phyloP scores from a whole-genome alignment of 2,888 invertebrate species.

The Cataglyphis livida region DNA sequence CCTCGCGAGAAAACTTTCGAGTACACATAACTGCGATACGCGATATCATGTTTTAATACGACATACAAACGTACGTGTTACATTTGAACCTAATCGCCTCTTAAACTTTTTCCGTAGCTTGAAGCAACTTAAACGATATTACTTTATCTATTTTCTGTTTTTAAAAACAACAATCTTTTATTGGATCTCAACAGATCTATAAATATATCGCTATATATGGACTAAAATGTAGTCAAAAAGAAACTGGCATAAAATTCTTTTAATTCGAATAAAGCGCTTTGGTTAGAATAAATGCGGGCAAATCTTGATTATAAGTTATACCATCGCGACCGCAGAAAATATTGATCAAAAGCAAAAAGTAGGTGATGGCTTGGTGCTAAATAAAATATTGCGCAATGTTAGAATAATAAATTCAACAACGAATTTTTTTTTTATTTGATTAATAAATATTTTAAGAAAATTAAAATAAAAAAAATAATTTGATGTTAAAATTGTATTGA shows the following conservation, averaged over 20 bases:
- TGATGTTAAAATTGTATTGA: background rate
- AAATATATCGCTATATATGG: background rate
- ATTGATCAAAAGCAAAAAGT: conserved; percentile 33
- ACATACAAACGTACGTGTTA: conserved; percentile 1
- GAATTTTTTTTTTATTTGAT: background rate
- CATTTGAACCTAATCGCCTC: conserved; percentile 34
- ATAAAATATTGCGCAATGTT: background rate
- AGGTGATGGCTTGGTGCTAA: conserved; percentile 13
- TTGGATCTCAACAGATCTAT: background rate
- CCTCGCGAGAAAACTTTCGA: conserved; percentile 33
- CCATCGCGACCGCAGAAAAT: conserved; percentile 13
- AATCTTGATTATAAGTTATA: background rate
- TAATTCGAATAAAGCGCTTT: background rate
- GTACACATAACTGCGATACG: background rate
- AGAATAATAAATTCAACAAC: background rate
- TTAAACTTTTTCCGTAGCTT: conserved; percentile 5
- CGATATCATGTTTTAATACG: conserved; percentile 19
- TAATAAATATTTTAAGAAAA: background rate
- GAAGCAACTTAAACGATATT: conserved; percentile 1
- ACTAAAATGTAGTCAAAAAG: background rate
- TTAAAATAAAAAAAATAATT: background rate
- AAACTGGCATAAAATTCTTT: background rate
- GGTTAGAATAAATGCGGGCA: background rate
- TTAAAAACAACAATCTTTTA: conserved; percentile 22
- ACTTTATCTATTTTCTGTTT: conserved; percentile 32